Evolutionary conservation across 2,888 invertebrate genomes (phyloP), one percentile per base, ranked within the genome.

Genomic region (Harmothoe impar): DNA sequence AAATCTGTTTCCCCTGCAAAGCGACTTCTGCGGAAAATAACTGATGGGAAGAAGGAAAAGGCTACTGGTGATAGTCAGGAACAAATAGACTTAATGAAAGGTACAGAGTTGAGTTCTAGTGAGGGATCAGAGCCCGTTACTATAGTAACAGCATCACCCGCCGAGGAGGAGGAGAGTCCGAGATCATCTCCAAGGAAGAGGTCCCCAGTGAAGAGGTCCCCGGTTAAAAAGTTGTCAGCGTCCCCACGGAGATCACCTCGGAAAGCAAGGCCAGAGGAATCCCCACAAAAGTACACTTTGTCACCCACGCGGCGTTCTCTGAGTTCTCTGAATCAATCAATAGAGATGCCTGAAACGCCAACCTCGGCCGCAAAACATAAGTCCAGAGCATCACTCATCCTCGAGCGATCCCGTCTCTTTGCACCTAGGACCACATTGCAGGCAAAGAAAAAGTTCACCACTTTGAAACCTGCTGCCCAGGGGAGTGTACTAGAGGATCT

Each of bases 271-370:
- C 43, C 10, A 10, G 56, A 86, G 31, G 86, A 86, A 29, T 86
- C 86, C 20, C 86, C 86, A 12, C 86, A 86, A 25, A 86, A 86
- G 54, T 54, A 52, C 23, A 25, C 7, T 0, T 25, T 86, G 31
- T 86, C 86, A 17, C 86, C 86, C 17, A 86, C 86, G 20, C 25
- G 86, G 29, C 54, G 31, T 15, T n/a, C n/a, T n/a, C n/a, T n/a
- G n/a, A n/a, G n/a, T n/a, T 54, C 86, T 43, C 15, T 86, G 3
- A 81, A 33, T 23, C 81, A 81, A 20, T 86, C 90, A n/a, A 54
- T 91, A 17, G 90, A 90, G 31, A 86, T 89, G 43, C 90, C 91
- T 0, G 91, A 90, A 56, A 91, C 90, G 23, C 90, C 90, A 5
- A 89, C 89, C 3, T 91, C 90, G 0, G 68, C 68, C 31, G 68